Base-by-base conservation (phyloP, 2,888 invertebrate species). In the Diaphora mendica region DNA sequence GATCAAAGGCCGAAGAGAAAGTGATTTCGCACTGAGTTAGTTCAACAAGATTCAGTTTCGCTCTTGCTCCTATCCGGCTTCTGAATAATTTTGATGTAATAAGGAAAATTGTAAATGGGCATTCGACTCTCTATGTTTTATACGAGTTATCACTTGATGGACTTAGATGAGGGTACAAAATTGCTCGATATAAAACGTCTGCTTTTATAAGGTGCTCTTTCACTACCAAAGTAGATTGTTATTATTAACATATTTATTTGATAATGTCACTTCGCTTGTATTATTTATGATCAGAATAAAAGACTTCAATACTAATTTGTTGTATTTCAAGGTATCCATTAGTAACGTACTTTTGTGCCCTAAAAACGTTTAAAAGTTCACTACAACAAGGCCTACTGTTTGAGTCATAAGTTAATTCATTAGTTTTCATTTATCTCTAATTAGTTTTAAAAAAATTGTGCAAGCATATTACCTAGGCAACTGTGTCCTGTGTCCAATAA, bases 1-100 rank as follows among this genome's bases (percentile, higher is more conserved):
- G 94, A 95, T 95, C 95, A 95, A 95, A 95, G 95, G 94, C 89
- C 91, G 90, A 88, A 90, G 90, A 91, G 93, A 93, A 94, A 95
- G 94, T 95, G 95, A 95, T 95, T 95, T 95, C 95, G 95, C 95
- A 94, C 95, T 91, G 95, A 94, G 94, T 95, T 95, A 94, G 94
- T 94, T 93, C 92, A 94, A 94, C 94, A 93, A 93, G 94, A 95
- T 95, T 94, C 94, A 91, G 93, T 94, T 91, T 92, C 92, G 89
- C 89, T 91, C 91, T 89, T 82, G 87, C 89, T 88, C 86, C 89
- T 89, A 89, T 90, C 89, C 84, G 90, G 92, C 93, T 92, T 90
- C 92, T 93, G 94, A 91, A 95, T 95, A 94, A 94, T 94, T 95
- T 94, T 92, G 88, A 90, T 90, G 91, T 93, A 94, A 94, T 95